These are phyloP conservation scores for Dryococelus australis DNA, from an alignment of 2,888 invertebrate genomes.

Conservation along the genomic window DNA sequence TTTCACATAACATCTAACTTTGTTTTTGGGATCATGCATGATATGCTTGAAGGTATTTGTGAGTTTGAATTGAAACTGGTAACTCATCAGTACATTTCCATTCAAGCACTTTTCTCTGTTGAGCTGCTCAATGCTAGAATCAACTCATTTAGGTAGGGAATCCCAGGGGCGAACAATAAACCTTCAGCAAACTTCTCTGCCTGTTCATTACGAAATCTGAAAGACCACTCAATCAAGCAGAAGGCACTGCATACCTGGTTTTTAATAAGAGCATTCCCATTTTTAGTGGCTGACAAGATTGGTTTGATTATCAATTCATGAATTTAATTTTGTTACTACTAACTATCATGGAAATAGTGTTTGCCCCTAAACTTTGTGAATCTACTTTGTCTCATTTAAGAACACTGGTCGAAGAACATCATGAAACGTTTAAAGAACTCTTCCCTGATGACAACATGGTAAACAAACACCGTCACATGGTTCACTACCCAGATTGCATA, in stretches of 20 bases:
- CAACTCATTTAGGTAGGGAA: constrained; percentile 43
- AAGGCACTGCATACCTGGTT: constrained; percentile 48
- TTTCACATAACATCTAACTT: constrained; percentile 27
- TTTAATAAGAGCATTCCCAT: constrained; percentile 45
- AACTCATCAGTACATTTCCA: constrained; percentile 31
- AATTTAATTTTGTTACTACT: constrained; percentile 42
- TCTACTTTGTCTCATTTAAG: constrained; percentile 40
- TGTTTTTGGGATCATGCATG: constrained; percentile 43
- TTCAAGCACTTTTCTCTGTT: constrained; percentile 22
- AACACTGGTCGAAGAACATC: constrained; percentile 41
- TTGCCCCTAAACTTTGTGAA: constrained; percentile 37
- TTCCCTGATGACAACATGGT: constrained; percentile 46
- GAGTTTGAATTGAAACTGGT: constrained; percentile 42
- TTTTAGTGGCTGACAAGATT: constrained; percentile 46
- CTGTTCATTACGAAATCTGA: constrained; percentile 36
- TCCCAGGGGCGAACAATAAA: constrained; percentile 43
- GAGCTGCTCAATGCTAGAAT: constrained; percentile 39
- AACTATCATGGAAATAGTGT: constrained; percentile 47
- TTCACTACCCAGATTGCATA: constrained; percentile 44
- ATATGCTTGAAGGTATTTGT: constrained; percentile 39
- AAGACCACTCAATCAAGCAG: constrained; percentile 43
- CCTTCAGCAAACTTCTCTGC: constrained; percentile 44
- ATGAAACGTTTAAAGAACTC: constrained; percentile 37
- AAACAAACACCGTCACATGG: constrained; percentile 48
- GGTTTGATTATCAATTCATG: constrained; percentile 44